A percentile compares a stretch with the other conserved stretches of the same genome.
Evolutionary conservation across 2,113 vertebrate species (phyloP).

Genomic region (Addax nasomaculatus): DNA sequence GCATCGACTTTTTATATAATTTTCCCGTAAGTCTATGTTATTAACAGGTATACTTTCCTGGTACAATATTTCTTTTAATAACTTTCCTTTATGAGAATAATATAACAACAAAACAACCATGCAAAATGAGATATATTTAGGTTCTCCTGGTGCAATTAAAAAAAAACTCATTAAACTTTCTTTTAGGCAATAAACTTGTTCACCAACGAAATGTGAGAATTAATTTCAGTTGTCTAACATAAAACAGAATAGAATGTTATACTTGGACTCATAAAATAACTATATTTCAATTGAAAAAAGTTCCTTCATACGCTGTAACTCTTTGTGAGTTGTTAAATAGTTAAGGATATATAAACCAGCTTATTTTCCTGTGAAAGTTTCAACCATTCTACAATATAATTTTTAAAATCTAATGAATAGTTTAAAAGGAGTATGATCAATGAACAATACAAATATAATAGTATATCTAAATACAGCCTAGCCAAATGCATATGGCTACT

Average conservation of each 20-base stretch:
- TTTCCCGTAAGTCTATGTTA: conserved; percentile 35
- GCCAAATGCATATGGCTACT: not conserved
- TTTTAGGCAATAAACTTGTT: conserved; percentile 38
- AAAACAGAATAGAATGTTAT: not conserved
- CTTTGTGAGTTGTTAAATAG: conserved; percentile 18
- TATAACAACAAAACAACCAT: conserved; percentile 4
- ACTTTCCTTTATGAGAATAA: conserved; percentile 39
- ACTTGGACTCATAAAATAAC: not conserved
- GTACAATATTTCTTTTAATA: conserved; percentile 34
- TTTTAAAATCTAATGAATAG: conserved; percentile 24
- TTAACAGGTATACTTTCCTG: conserved; percentile 8
- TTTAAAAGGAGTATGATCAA: not conserved
- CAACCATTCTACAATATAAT: not conserved
- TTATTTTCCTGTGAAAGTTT: conserved; percentile 8
- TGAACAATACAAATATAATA: not conserved
- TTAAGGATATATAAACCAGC: not conserved
- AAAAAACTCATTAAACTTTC: conserved; percentile 24
- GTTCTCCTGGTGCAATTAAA: not conserved
- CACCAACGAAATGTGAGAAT: conserved; percentile 1
- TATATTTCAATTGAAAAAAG: conserved; percentile 8
- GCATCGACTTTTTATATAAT: not conserved
- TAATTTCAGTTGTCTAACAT: conserved; percentile 13
- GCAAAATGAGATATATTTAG: conserved; percentile 33
- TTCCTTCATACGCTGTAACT: not conserved
- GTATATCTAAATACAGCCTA: not conserved